Conservation (phyloP, 1,140 invertebrate genomes). For the Tribolium madens region DNA sequence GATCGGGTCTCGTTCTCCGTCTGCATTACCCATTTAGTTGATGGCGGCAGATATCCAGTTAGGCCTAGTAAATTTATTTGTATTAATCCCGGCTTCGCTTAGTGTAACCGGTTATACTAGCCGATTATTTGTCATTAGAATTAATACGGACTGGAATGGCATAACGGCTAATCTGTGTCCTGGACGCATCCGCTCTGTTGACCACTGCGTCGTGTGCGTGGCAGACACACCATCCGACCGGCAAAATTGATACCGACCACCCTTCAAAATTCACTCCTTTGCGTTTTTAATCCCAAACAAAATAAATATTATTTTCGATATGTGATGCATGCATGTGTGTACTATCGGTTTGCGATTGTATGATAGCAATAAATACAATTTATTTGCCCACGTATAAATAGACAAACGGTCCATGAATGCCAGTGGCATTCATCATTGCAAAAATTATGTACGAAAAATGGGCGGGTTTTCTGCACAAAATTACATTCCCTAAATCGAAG, state of each 20-base stretch:
- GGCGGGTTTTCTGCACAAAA: background rate
- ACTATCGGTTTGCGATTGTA: background rate
- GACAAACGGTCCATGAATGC: background rate
- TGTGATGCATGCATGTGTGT: background rate
- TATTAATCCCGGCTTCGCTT: constrained; percentile 13
- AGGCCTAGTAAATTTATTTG: constrained; percentile 21
- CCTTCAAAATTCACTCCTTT: background rate
- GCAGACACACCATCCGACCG: background rate
- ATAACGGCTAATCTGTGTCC: constrained; percentile 17
- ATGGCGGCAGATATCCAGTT: background rate
- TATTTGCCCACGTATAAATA: constrained; percentile 9
- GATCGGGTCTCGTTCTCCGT: background rate
- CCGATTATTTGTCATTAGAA: constrained; percentile 41
- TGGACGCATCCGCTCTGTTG: constrained; percentile 19
- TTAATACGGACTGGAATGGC: constrained; percentile 18
- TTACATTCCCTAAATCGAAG: no score
- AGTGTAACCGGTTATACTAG: constrained; percentile 11
- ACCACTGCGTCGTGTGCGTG: background rate
- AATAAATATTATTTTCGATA: background rate
- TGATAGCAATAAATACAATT: constrained; percentile 20
- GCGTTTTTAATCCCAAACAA: background rate
- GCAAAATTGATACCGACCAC: background rate
- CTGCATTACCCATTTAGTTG: background rate
- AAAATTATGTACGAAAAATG: constrained; percentile 9
- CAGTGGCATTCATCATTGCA: constrained; percentile 1